These are phyloP conservation scores for Brachionus asplanchnoidis DNA, from an alignment of 1,140 invertebrate genomes.

Conservation along the genomic window DNA sequence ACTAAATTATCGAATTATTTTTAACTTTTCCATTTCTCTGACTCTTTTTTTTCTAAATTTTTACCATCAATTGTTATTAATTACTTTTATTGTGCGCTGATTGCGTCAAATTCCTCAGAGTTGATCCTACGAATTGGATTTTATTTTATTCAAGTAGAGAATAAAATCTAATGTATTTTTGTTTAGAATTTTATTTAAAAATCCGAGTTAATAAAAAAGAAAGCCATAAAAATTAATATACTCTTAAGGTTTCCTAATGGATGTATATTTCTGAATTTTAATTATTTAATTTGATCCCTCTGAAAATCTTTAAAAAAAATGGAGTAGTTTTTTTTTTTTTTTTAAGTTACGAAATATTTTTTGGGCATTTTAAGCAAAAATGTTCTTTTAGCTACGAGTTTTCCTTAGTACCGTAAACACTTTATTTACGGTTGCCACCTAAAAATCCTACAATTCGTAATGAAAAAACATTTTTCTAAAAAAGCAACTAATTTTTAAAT, in stretches of 20 bases:
- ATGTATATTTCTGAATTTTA: background rate
- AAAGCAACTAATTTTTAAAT: background rate
- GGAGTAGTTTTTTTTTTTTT: background rate
- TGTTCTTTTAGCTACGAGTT: background rate
- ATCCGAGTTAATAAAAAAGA: background rate
- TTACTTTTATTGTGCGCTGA: no score
- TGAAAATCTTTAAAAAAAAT: background rate
- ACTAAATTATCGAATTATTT: no score
- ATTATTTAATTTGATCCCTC: background rate
- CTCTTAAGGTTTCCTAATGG: background rate
- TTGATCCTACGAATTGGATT: no score
- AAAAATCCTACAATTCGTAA: background rate
- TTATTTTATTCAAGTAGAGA: no score
- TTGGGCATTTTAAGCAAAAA: background rate
- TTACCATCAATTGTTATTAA: no score
- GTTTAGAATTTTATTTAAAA: background rate
- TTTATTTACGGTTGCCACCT: background rate
- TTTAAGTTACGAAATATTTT: background rate
- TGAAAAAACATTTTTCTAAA: no score
- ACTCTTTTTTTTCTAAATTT: no score
- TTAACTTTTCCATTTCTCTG: no score
- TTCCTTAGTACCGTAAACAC: background rate
- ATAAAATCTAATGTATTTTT: background rate
- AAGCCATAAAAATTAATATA: background rate
- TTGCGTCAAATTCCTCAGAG: no score